Evolutionary conservation across 2,113 vertebrate species (phyloP).

Genomic region (Fulica atra): DNA sequence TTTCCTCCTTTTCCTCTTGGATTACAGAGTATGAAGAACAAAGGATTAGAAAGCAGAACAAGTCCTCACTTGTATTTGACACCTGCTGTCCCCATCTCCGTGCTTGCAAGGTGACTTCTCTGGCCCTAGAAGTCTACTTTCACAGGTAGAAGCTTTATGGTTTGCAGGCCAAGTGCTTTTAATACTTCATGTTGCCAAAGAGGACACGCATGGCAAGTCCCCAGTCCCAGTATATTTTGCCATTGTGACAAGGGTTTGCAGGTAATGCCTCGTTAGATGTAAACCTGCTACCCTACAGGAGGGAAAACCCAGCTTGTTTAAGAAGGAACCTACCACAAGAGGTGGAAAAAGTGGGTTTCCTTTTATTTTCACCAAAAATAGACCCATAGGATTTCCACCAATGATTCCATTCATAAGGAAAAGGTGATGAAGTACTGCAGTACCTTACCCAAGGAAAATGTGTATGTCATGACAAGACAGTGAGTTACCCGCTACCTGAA

Average conservation of each 20-base stretch:
- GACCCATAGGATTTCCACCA: not conserved
- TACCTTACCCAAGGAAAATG: not conserved
- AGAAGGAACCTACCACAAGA: not conserved
- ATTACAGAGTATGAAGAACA: not conserved
- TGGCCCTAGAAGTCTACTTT: not conserved
- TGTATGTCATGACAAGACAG: not conserved
- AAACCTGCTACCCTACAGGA: constrained; percentile 17
- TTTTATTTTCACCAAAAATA: not conserved
- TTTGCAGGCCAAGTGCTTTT: not conserved
- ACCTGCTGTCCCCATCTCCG: not conserved
- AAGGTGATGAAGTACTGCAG: not conserved
- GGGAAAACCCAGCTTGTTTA: not conserved
- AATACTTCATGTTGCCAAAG: constrained; percentile 5
- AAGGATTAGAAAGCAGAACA: not conserved
- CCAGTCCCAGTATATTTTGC: not conserved
- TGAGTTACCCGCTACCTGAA: not conserved
- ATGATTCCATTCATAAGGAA: not conserved
- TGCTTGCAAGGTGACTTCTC: constrained; percentile 4
- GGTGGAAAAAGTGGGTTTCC: not conserved
- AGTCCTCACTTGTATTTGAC: not conserved
- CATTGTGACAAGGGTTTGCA: not conserved
- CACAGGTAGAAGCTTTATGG: constrained; percentile 11
- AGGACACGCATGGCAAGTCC: not conserved
- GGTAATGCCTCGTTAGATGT: not conserved
- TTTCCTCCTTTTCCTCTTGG: not conserved